A percentile compares a stretch with the other conserved stretches of the same genome.
Evolutionary conservation across 2,113 vertebrate species (phyloP).

Genomic region (Spea multiplicata): DNA sequence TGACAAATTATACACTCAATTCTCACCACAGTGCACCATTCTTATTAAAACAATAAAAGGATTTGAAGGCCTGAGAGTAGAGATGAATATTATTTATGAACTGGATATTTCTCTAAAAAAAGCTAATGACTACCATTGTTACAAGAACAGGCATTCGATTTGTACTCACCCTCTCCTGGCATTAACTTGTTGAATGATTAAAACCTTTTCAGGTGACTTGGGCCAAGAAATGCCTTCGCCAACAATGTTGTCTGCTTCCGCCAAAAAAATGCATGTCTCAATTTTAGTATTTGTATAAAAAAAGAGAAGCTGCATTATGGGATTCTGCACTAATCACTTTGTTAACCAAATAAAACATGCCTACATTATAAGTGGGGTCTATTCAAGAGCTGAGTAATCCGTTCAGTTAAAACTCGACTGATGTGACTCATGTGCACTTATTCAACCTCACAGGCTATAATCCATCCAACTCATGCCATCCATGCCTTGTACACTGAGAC

Average conservation of each 20-base stretch:
- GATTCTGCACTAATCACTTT: no score
- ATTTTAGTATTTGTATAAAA: not conserved
- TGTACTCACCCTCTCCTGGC: conserved; percentile 24
- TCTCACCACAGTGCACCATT: conserved; percentile 48
- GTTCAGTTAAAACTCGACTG: no score
- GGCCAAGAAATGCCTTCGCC: not conserved
- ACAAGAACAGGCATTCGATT: conserved; percentile 50
- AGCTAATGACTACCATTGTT: conserved; percentile 51
- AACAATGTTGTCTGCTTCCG: not conserved
- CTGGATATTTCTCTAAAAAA: conserved; percentile 13
- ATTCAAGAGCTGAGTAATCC: no score
- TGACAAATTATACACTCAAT: conserved; percentile 54
- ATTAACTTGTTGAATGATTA: conserved; percentile 17
- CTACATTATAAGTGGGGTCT: no score
- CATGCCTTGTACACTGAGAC: no score
- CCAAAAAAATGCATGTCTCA: not conserved
- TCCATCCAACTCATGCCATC: no score
- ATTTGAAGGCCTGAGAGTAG: conserved; percentile 50
- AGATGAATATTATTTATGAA: conserved; percentile 60
- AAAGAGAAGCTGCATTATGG: no score
- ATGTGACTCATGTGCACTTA: no score
- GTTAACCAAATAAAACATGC: no score
- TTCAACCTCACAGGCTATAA: no score
- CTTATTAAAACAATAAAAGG: conserved; percentile 56
- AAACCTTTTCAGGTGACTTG: conserved; percentile 6